A percentile compares a stretch with the other conserved stretches of the same genome.
These are phyloP conservation scores for Hydraecia micacea DNA, from an alignment of 2,888 invertebrate species.

Conservation along the genomic window DNA sequence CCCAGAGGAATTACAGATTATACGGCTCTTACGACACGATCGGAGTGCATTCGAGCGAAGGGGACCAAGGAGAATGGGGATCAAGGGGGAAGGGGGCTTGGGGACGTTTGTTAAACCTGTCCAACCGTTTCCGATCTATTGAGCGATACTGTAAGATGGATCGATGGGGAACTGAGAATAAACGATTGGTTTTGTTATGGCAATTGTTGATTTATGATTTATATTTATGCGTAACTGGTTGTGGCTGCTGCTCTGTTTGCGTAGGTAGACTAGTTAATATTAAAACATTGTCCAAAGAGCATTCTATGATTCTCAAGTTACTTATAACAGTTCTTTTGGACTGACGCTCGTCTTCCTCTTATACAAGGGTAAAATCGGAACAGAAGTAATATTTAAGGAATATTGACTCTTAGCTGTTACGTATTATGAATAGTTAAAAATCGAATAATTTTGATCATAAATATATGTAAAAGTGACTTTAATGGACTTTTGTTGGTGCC, in stretches of 20 bases:
- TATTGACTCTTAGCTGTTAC: too few species aligned
- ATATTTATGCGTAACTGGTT: background rate
- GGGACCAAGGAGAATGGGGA: background rate
- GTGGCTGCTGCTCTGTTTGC: background rate
- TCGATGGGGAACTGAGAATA: background rate
- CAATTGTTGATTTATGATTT: constrained; percentile 20
- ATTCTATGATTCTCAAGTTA: background rate
- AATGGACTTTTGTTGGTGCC: too few species aligned
- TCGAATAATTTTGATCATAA: too few species aligned
- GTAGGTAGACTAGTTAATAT: background rate
- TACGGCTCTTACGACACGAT: constrained; percentile 24
- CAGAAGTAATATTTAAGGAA: too few species aligned
- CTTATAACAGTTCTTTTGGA: background rate
- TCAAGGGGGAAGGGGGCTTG: background rate
- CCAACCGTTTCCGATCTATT: constrained; percentile 21
- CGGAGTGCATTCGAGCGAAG: constrained; percentile 47
- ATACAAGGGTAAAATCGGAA: background rate
- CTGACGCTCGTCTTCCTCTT: background rate
- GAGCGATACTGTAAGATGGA: constrained; percentile 3
- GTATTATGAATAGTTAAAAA: too few species aligned
- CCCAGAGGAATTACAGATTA: constrained; percentile 42
- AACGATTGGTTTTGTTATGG: background rate
- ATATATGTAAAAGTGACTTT: too few species aligned
- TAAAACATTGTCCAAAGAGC: background rate
- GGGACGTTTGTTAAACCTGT: constrained; percentile 23